Base-by-base conservation (phyloP, 2,797 vertebrate species). In the Geotrypetes seraphini region DNA sequence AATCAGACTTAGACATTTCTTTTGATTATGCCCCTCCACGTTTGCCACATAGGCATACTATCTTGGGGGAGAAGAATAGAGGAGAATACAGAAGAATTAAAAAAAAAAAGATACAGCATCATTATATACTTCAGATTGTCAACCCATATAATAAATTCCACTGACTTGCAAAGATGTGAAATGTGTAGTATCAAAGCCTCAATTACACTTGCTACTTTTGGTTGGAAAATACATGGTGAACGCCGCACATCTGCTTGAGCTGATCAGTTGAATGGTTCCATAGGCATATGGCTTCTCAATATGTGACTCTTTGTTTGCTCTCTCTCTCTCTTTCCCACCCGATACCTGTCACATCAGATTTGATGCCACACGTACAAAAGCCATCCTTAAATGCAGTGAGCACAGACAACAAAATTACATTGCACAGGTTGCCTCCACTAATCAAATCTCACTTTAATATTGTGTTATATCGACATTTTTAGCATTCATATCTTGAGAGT, bases 291-390 rank as follows among this genome's bases (percentile, higher is more conserved):
- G 60, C 61, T 60, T 56, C 50, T 52, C 43, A 54, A 61, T 55
- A 41, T 43, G 58, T 46, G 44, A 55, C 64, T 7, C 27, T 36
- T 44, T 27, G 33, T 39, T 45, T 5, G 21, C 41, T 54, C 30
- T 25, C 29, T 43, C 7, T 11, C 8, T 8, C 75, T 75, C 73
- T 63, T 70, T 61, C 39, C 50, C 50, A 45, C 71, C 69, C 74
- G 51, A 72, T 75, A 64, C 54, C 62, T 84, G 79, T 84, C 78
- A 75, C 75, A 81, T 80, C 56, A 57, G 71, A 76, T 79, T 67
- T 71, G 42, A 69, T 66, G 34, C 35, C 60, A 44, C 58, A 56
- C 45, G 43, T 63, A 59, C 75, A 62, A 42, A 59, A 57, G 68
- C 66, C 72, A 78, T 36, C 8, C 5, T 22, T 16, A 51, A 36